phyloP scores from a whole-genome alignment of 2,113 vertebrate species.

The Chunga burmeisteri region DNA sequence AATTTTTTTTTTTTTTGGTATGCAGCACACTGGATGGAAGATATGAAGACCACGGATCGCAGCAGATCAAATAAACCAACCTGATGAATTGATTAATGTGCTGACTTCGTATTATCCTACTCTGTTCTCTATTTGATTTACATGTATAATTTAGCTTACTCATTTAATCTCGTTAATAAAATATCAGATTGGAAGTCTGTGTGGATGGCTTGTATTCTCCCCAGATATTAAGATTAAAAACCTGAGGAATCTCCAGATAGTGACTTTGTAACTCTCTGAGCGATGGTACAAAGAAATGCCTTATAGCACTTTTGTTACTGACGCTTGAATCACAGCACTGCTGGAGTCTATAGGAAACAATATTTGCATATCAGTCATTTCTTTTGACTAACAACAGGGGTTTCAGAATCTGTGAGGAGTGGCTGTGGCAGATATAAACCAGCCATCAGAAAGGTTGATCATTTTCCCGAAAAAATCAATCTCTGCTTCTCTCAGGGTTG shows the following conservation, averaged over 20 bases:
- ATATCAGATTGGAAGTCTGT: neutral
- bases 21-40: neutral
- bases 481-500: neutral
- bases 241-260: neutral
- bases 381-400: neutral
- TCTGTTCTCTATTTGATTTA: slow-evolving; percentile 55
- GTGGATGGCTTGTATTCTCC: slow-evolving; percentile 19
- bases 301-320: neutral
- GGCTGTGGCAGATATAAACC: neutral
- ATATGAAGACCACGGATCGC: neutral
- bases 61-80: neutral
- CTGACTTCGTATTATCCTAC: neutral
- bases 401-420: accelerated
- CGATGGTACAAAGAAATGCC: neutral
- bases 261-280: neutral
- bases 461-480: neutral
- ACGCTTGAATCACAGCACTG: neutral
- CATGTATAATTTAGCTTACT: slow-evolving; percentile 53
- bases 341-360: neutral
- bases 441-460: neutral
- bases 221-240: slow-evolving; percentile 19
- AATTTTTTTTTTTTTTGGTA: neutral
- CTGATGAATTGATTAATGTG: neutral
- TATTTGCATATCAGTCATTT: neutral
- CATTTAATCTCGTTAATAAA: slow-evolving; percentile 59